A percentile compares a stretch with the other conserved stretches of the same genome.
Evolutionary conservation across 2,888 invertebrate species (phyloP).

Genomic region (Chymomyza fuscimana): DNA sequence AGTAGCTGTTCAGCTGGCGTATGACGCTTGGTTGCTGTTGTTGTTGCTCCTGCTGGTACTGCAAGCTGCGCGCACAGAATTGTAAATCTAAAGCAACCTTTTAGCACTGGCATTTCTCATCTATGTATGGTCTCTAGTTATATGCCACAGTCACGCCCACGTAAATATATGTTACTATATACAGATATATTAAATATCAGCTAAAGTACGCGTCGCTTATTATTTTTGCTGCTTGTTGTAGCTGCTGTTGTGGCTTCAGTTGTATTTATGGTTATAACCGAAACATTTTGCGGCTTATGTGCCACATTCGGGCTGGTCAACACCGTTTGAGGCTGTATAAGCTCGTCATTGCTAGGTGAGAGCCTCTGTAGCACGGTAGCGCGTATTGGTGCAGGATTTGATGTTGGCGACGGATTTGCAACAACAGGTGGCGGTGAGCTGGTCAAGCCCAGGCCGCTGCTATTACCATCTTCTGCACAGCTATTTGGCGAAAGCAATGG

Average conservation of each 20-base stretch:
- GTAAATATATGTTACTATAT: not conserved
- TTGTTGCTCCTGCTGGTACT: conserved; percentile 55
- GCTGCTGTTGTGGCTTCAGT: conserved; percentile 25
- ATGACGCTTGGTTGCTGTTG: conserved; percentile 35
- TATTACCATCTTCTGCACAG: conserved; percentile 54
- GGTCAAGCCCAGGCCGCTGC: conserved; percentile 20
- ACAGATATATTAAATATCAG: conserved; percentile 11
- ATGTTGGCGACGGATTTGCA: conserved; percentile 9
- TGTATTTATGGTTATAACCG: conserved; percentile 47
- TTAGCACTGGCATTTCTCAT: conserved; percentile 11
- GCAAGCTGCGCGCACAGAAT: conserved; percentile 75
- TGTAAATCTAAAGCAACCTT: no score
- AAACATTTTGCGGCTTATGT: conserved; percentile 16
- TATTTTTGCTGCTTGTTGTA: not conserved
- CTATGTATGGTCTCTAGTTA: no score
- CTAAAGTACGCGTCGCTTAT: conserved; percentile 24
- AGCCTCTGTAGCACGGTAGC: conserved; percentile 36
- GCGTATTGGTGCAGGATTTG: conserved; percentile 8
- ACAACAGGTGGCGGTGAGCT: conserved; percentile 31
- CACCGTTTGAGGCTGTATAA: conserved; percentile 62
- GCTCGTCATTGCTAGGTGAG: conserved; percentile 10
- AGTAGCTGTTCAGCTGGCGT: conserved; percentile 46
- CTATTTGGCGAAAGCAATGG: conserved; percentile 62
- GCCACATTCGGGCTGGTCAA: conserved; percentile 63
- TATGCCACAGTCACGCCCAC: not conserved